Percentiles rank a stretch among this genome's conserved stretches.
Evolutionary conservation across 2,113 vertebrate genomes (phyloP).

Genomic region (Picathartes gymnocephalus): DNA sequence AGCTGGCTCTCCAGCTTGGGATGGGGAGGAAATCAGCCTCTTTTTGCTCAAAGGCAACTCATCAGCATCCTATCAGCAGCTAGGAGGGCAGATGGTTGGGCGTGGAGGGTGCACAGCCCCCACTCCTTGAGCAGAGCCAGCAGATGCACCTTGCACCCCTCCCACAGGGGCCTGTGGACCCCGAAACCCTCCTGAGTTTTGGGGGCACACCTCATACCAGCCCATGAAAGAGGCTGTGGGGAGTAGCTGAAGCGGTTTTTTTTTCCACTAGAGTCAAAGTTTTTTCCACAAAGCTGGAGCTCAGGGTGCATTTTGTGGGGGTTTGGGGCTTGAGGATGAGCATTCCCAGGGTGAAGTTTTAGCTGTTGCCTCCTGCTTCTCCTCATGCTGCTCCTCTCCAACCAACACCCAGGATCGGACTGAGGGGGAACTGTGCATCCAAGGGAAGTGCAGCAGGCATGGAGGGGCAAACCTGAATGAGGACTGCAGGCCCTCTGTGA

Average conservation of each 20-base stretch:
- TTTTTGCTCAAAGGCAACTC: background rate
- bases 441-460: accelerated
- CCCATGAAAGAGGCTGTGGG: accelerated
- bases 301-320: accelerated
- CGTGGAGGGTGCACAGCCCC: background rate
- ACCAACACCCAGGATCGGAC: background rate
- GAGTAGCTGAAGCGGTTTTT: accelerated
- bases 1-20: background rate
- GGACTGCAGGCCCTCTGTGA: accelerated
- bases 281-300: background rate
- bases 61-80: background rate
- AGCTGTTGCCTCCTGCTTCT: background rate
- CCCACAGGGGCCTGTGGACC: accelerated
- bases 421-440: accelerated
- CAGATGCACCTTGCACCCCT: background rate
- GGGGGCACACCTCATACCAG: no score
- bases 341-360: accelerated
- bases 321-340: accelerated
- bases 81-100: no score
- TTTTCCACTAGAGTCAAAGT: accelerated
- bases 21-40: background rate
- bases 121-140: background rate
- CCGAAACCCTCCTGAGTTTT: background rate
- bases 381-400: accelerated
- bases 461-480: background rate